A percentile compares a stretch with the other conserved stretches of the same genome.
These are phyloP conservation scores for Homarus americanus DNA, from an alignment of 1,140 invertebrate genomes.

Conservation along the genomic window DNA sequence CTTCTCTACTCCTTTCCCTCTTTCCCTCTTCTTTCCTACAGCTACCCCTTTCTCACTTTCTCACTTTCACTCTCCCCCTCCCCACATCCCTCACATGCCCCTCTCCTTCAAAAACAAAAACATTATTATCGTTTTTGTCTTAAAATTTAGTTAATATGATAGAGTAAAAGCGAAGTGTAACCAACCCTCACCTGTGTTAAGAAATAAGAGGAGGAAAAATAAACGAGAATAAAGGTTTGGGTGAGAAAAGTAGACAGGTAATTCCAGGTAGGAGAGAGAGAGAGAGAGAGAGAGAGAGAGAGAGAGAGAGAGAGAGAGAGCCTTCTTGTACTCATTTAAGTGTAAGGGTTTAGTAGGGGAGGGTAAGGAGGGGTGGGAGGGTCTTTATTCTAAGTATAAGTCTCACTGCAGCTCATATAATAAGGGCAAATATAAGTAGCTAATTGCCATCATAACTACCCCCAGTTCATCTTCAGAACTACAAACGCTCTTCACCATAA, in stretches of 20 bases:
- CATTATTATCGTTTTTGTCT: too few relatives aligned
- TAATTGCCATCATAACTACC: slow-evolving; percentile 45
- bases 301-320: background rate
- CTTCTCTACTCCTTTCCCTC: slow-evolving; percentile 4
- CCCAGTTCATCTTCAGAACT: slow-evolving; percentile 28
- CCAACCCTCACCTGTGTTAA: too few relatives aligned
- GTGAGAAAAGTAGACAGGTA: too few relatives aligned
- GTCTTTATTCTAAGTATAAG: background rate
- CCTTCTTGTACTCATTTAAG: too few relatives aligned
- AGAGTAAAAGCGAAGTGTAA: too few relatives aligned
- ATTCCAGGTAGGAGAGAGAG: background rate
- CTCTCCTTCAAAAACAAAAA: too few relatives aligned
- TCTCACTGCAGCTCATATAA: slow-evolving; percentile 15
- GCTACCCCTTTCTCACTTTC: background rate
- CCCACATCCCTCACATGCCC: too few relatives aligned
- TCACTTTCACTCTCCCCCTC: background rate
- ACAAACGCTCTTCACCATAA: slow-evolving; percentile 3
- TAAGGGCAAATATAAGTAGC: slow-evolving; percentile 27
- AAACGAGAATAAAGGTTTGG: too few relatives aligned
- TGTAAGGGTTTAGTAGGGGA: background rate
- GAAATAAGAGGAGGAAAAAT: too few relatives aligned
- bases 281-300: background rate
- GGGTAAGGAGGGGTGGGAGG: background rate
- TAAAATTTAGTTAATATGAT: too few relatives aligned
- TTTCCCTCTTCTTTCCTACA: background rate